phyloP scores from a whole-genome alignment of 2,797 vertebrate species.

The Sarcoramphus papa region DNA sequence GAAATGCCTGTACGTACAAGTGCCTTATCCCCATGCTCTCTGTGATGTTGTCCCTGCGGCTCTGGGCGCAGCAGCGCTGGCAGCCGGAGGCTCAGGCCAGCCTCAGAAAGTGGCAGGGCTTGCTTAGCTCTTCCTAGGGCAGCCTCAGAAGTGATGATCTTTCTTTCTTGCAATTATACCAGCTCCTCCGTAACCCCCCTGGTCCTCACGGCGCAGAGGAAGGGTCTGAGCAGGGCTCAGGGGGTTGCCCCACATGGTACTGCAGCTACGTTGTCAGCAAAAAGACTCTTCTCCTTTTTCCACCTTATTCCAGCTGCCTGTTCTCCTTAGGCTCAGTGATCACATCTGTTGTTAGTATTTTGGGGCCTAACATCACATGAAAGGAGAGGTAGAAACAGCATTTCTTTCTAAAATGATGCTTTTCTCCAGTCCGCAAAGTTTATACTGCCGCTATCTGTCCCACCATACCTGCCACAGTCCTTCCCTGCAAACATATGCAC shows the following conservation, averaged over 20 bases:
- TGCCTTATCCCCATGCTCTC: neutral
- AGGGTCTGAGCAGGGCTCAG: neutral
- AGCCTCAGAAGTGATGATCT: neutral
- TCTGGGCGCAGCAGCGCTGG: neutral
- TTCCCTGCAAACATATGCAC: neutral
- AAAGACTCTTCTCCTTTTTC: neutral
- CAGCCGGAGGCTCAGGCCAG: neutral
- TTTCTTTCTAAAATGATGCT: neutral
- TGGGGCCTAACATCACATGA: neutral
- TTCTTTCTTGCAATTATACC: neutral
- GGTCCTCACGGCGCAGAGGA: neutral
- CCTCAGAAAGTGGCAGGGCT: neutral
- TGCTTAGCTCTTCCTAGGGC: neutral
- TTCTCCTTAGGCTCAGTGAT: neutral
- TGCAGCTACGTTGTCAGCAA: neutral
- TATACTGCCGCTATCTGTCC: neutral
- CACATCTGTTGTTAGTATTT: neutral
- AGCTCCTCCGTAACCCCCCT: neutral
- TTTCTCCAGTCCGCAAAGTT: neutral
- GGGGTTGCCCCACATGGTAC: neutral
- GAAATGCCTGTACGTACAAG: neutral
- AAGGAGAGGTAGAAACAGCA: neutral
- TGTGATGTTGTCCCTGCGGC: neutral
- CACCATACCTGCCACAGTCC: neutral
- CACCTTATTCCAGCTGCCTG: neutral